Percentiles rank a stretch among this genome's conserved stretches.
These are phyloP conservation scores for Colistium nudipinnis DNA, from an alignment of 2,113 vertebrate species.

Conservation along the genomic window DNA sequence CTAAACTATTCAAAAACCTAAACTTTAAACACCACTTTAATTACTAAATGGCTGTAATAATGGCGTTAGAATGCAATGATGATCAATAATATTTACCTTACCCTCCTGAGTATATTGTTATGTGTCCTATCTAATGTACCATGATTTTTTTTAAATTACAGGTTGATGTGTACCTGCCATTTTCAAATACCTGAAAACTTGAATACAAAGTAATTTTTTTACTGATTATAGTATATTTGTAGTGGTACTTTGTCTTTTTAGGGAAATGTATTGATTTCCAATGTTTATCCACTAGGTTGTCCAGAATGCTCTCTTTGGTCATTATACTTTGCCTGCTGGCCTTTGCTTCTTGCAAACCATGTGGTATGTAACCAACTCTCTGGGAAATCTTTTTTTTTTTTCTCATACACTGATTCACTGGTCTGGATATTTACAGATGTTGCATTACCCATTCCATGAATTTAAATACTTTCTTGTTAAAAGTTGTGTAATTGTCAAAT, in stretches of 20 bases:
- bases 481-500: conserved; percentile 2
- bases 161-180: neutral
- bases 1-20: neutral
- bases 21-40: neutral
- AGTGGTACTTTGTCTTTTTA: neutral
- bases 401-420: conserved; percentile 29
- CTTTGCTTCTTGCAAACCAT: conserved; percentile 60
- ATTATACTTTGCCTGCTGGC: conserved; percentile 62
- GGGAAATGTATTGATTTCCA: neutral
- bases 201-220: rapidly evolving
- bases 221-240: neutral
- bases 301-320: conserved; percentile 62
- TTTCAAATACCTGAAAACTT: neutral
- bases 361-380: conserved; percentile 62
- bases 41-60: no score
- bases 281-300: conserved; percentile 28
- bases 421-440: conserved; percentile 38
- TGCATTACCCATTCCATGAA: conserved; percentile 2
- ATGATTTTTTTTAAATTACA: neutral
- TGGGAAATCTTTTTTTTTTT: conserved; percentile 12
- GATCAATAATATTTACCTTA: neutral
- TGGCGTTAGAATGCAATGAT: neutral
- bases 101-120: neutral
- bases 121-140: neutral
- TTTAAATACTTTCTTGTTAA: neutral